Conservation (phyloP, 2,113 vertebrate species). For the Oenanthe melanoleuca region DNA sequence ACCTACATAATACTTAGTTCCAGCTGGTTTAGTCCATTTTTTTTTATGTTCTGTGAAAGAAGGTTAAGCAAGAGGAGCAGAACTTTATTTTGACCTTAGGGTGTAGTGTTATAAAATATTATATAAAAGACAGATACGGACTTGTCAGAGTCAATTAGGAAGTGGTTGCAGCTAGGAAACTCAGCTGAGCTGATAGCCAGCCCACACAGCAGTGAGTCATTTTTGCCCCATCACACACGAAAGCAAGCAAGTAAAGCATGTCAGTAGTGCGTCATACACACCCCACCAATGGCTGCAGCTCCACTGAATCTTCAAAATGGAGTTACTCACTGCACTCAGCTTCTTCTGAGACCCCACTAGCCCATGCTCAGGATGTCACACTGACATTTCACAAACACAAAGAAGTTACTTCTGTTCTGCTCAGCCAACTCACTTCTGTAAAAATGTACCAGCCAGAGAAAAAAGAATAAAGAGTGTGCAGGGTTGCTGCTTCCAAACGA, state of each 20-base stretch:
- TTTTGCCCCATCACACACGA: slow-evolving; percentile 30
- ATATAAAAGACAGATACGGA: slow-evolving; percentile 55
- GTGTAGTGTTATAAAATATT: slow-evolving; percentile 33
- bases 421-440: background rate
- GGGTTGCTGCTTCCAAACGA: background rate
- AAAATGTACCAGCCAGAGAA: background rate
- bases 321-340: background rate
- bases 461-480: background rate
- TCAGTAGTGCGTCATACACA: slow-evolving; percentile 23
- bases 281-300: slow-evolving; percentile 14
- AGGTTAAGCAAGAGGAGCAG: slow-evolving; percentile 20
- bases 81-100: slow-evolving; percentile 59
- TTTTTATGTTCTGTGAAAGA: background rate
- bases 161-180: slow-evolving; percentile 6
- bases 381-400: background rate
- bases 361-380: background rate
- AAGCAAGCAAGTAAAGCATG: slow-evolving; percentile 9
- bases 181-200: slow-evolving; percentile 53
- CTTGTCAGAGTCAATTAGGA: slow-evolving; percentile 63
- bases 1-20: slow-evolving; percentile 13
- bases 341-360: background rate
- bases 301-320: background rate
- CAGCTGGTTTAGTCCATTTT: slow-evolving; percentile 6
- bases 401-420: background rate
- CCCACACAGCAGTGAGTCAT: slow-evolving; percentile 64